phyloP scores from a whole-genome alignment of 2,888 invertebrate genomes.

The Eupsilia transversa region DNA sequence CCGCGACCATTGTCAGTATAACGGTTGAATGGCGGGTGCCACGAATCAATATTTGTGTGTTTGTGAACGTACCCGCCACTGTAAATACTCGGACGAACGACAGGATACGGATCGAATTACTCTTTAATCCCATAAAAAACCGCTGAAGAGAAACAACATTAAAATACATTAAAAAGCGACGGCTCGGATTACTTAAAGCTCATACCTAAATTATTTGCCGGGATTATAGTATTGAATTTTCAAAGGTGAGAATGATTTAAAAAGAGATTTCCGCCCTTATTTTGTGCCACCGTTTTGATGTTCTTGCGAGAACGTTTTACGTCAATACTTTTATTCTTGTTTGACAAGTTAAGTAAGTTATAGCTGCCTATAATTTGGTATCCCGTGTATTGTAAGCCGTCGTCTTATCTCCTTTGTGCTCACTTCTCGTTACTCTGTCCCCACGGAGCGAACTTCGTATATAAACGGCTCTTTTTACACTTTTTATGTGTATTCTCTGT shows the following conservation, averaged over 20 bases:
- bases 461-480: slow-evolving; percentile 72
- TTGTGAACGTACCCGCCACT: slow-evolving; percentile 65
- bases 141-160: slow-evolving; percentile 55
- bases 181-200: slow-evolving; percentile 61
- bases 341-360: slow-evolving; percentile 43
- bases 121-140: slow-evolving; percentile 63
- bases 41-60: slow-evolving; percentile 74
- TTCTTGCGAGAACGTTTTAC: slow-evolving; percentile 20
- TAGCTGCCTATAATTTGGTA: slow-evolving; percentile 53
- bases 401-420: slow-evolving; percentile 62
- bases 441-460: slow-evolving; percentile 70
- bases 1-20: slow-evolving; percentile 62
- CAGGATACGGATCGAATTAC: slow-evolving; percentile 59
- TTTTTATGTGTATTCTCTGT: slow-evolving; percentile 66
- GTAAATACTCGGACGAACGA: slow-evolving; percentile 55
- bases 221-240: slow-evolving; percentile 55
- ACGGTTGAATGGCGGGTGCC: slow-evolving; percentile 67
- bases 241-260: slow-evolving; percentile 55
- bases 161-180: slow-evolving; percentile 56
- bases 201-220: slow-evolving; percentile 55
- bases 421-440: slow-evolving; percentile 53
- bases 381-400: slow-evolving; percentile 53
- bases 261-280: slow-evolving; percentile 37
- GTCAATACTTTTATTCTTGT: slow-evolving; percentile 40
- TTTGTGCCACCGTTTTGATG: slow-evolving; percentile 27